phyloP scores from a whole-genome alignment of 2,888 invertebrate species.

The Parnassius apollo region DNA sequence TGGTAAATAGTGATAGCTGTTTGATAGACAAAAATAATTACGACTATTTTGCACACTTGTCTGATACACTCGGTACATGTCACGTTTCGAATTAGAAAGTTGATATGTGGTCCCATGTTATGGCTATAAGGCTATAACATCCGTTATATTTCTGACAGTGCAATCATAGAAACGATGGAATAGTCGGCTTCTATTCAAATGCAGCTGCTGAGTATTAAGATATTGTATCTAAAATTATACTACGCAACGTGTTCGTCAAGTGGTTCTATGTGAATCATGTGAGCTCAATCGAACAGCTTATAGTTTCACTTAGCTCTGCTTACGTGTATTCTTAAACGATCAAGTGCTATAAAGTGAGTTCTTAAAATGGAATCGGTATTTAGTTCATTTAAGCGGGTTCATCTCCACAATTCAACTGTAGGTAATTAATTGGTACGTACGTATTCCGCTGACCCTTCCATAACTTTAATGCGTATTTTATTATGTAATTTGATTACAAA shows the following conservation, averaged over 20 bases:
- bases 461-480: no score
- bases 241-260: slow-evolving; percentile 26
- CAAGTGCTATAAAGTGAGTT: slow-evolving; percentile 38
- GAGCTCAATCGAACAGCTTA: slow-evolving; percentile 41
- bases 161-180: slow-evolving; percentile 18
- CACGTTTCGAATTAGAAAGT: slow-evolving; percentile 43
- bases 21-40: slow-evolving; percentile 43
- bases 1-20: slow-evolving; percentile 36
- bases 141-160: slow-evolving; percentile 22
- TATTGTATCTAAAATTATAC: slow-evolving; percentile 22
- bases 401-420: no score
- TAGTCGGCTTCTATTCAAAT: slow-evolving; percentile 7
- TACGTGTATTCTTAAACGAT: slow-evolving; percentile 35
- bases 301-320: slow-evolving; percentile 32
- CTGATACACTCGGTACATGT: slow-evolving; percentile 32
- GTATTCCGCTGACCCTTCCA: no score
- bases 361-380: background rate
- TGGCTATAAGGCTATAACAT: slow-evolving; percentile 15
- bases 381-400: no score
- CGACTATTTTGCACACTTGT: slow-evolving; percentile 38
- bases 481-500: no score
- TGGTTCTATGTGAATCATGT: slow-evolving; percentile 32
- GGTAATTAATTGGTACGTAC: no score
- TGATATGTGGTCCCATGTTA: slow-evolving; percentile 27
- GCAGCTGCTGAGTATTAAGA: slow-evolving; percentile 22